Conservation (phyloP, 2,797 vertebrate species). For the Dallia pectoralis region DNA sequence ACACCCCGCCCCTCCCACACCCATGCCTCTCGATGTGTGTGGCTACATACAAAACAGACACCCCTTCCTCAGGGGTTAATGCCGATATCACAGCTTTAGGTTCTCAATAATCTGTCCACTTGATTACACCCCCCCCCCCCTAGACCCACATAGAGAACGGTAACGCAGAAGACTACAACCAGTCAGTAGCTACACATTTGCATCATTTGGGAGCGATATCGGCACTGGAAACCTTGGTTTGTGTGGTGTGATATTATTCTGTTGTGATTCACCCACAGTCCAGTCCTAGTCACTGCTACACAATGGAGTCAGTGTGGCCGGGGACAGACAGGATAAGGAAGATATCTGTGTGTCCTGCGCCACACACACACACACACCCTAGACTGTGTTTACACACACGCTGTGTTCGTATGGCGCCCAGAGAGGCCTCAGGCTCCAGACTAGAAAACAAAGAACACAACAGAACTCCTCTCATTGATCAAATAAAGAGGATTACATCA, state of each 20-base stretch:
- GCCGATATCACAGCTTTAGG: constrained; percentile 22
- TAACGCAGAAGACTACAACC: background rate
- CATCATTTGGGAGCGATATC: background rate
- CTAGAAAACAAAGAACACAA: background rate
- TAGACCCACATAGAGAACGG: background rate
- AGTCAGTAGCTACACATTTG: background rate
- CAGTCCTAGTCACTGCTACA: background rate
- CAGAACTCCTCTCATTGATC: background rate
- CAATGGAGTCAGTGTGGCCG: constrained; percentile 1
- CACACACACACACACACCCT: background rate
- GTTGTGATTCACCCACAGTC: background rate
- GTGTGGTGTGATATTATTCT: background rate
- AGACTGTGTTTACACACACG: background rate
- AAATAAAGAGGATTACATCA: background rate
- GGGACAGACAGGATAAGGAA: background rate
- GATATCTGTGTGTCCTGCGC: background rate
- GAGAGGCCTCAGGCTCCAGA: constrained; percentile 2
- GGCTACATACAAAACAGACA: constrained; percentile 6
- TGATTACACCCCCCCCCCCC: constrained; percentile 7
- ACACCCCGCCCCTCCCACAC: too few relatives aligned
- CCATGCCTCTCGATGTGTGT: too few relatives aligned
- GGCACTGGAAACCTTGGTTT: too few relatives aligned
- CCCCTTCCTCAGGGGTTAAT: constrained; percentile 15
- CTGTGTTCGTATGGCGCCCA: background rate
- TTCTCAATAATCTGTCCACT: constrained; percentile 23